Conservation (phyloP, 2,888 invertebrate species). For the Drosophila ezoana region DNA sequence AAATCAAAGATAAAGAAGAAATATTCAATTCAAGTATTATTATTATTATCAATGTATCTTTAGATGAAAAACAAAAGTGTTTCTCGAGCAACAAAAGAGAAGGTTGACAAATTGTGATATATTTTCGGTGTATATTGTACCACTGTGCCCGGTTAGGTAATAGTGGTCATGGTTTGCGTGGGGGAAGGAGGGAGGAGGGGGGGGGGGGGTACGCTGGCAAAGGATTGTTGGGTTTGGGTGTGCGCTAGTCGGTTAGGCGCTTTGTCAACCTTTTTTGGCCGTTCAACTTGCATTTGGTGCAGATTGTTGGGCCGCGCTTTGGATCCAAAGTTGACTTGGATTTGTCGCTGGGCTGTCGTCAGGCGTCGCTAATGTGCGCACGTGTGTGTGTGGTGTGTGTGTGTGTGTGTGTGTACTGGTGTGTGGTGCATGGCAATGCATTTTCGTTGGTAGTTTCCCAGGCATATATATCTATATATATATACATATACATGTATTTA, state of each 20-base stretch:
- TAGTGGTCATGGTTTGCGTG: neutral
- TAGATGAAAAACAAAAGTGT: too few relatives aligned
- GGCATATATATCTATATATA: slow-evolving; percentile 7
- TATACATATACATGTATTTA: slow-evolving; percentile 7
- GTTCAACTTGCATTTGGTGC: slow-evolving; percentile 31
- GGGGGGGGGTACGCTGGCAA: neutral
- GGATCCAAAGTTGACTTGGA: slow-evolving; percentile 54
- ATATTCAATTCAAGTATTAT: too few relatives aligned
- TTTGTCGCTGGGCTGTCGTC: slow-evolving; percentile 45
- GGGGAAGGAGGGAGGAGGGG: neutral
- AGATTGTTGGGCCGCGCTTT: slow-evolving; percentile 44
- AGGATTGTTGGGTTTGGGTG: slow-evolving; percentile 7
- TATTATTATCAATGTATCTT: too few relatives aligned
- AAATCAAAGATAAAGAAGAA: too few relatives aligned
- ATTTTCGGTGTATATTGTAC: neutral
- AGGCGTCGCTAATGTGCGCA: slow-evolving; percentile 47
- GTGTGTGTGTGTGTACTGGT: neutral
- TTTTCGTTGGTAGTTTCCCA: slow-evolving; percentile 46
- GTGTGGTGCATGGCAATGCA: slow-evolving; percentile 39
- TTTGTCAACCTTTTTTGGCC: slow-evolving; percentile 42
- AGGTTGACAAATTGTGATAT: neutral
- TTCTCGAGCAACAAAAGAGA: too few relatives aligned
- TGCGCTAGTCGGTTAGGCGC: slow-evolving; percentile 19
- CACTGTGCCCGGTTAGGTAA: neutral
- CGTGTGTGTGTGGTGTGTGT: slow-evolving; percentile 1